Evolutionary conservation across 2,113 vertebrate species (phyloP).

Genomic region (Nanorana parkeri): DNA sequence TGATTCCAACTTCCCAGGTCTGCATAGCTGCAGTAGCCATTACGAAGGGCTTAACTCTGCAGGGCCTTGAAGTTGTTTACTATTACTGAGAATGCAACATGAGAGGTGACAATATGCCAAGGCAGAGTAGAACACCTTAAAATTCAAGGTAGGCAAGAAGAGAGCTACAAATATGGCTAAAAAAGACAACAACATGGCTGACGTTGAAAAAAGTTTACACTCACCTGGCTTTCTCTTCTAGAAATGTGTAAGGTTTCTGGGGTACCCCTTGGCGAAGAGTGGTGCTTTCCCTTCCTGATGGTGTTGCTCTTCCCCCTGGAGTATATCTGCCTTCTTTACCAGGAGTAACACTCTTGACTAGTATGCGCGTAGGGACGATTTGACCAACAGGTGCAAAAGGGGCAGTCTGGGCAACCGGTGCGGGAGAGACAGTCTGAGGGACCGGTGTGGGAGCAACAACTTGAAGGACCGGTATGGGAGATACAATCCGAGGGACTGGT

Average conservation of each 20-base stretch:
- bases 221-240: slow-evolving; percentile 97
- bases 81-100: too few species aligned
- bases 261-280: slow-evolving; percentile 88
- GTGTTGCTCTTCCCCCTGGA: slow-evolving; percentile 67
- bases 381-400: not conserved
- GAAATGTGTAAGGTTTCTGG: slow-evolving; percentile 97
- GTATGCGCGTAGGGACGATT: slow-evolving; percentile 65
- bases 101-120: too few species aligned
- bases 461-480: slow-evolving; percentile 37
- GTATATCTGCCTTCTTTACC: slow-evolving; percentile 68
- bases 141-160: too few species aligned
- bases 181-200: too few species aligned
- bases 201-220: slow-evolving; percentile 41
- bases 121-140: too few species aligned
- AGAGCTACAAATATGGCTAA: too few species aligned
- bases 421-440: slow-evolving; percentile 45
- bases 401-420: slow-evolving; percentile 42
- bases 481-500: slow-evolving; percentile 56
- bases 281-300: slow-evolving; percentile 70
- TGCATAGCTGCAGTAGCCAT: too few species aligned
- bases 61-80: too few species aligned
- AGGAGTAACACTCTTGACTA: slow-evolving; percentile 74
- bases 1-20: too few species aligned
- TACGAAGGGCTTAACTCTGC: too few species aligned
- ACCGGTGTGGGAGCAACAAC: not conserved